These are phyloP conservation scores for Australoheros scitulus DNA, from an alignment of 2,113 vertebrate genomes.

Conservation along the genomic window DNA sequence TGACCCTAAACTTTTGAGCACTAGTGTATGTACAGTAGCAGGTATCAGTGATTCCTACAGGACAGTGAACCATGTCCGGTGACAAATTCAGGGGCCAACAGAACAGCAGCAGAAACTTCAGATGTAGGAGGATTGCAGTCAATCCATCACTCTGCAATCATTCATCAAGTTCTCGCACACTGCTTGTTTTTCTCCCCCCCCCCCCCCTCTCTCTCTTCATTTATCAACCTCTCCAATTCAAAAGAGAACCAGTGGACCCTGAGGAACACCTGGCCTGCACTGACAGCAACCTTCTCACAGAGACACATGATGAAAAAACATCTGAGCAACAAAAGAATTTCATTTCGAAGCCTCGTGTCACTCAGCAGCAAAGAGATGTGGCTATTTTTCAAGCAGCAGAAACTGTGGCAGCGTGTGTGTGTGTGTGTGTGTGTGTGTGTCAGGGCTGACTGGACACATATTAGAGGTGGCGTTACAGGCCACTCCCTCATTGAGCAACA, in stretches of 20 bases:
- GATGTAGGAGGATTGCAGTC: constrained; percentile 56
- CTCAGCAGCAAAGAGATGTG: constrained; percentile 60
- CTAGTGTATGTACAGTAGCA: background rate
- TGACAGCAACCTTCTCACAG: constrained; percentile 41
- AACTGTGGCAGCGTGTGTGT: constrained; percentile 36
- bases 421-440: constrained; percentile 58
- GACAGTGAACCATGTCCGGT: background rate
- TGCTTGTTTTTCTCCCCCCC: constrained; percentile 21
- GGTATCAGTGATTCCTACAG: background rate
- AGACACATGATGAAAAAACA: constrained; percentile 38
- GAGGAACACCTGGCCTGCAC: constrained; percentile 72
- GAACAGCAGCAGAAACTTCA: constrained; percentile 36
- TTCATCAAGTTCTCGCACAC: constrained; percentile 62
- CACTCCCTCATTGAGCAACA: constrained; percentile 77
- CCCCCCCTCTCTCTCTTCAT: constrained; percentile 44
- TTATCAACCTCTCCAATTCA: constrained; percentile 72
- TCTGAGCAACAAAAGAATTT: constrained; percentile 64
- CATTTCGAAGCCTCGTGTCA: constrained; percentile 69
- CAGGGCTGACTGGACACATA: constrained; percentile 77
- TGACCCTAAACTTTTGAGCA: background rate
- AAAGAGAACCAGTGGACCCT: constrained; percentile 71
- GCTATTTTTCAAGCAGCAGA: constrained; percentile 73
- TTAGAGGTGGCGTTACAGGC: constrained; percentile 75
- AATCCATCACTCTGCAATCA: constrained; percentile 71
- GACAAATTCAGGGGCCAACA: constrained; percentile 30